Base-by-base conservation (phyloP, 2,113 vertebrate species). In the Hydropotes inermis region DNA sequence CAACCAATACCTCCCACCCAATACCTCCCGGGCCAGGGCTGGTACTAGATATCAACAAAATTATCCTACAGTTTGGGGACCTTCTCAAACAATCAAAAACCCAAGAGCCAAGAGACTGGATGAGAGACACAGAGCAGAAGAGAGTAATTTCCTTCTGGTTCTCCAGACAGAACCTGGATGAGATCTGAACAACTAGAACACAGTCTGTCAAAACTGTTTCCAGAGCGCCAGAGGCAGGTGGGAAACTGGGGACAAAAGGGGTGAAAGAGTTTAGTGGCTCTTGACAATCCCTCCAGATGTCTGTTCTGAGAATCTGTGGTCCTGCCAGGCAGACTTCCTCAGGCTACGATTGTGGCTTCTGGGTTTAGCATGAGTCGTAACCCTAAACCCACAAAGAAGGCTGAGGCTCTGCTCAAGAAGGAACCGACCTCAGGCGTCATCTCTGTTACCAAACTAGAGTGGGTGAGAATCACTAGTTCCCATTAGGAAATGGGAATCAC, bases 41-140 rank as follows among this genome's bases (percentile, higher is more conserved):
- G n/a, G 13, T n/a, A 47, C 30, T 74, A 81, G 27, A 28, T 93
- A 87, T 88, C 36, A 21, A 76, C 52, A 39, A 84, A 89, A 94
- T 39, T 61, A 33, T 27, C 47, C 67, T 61, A 64, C 17, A 28
- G 74, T 67, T 87, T 0, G 1, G 89, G 79, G 50, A 87, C 87
- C 6, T 96, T n/a, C 45, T 93, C 19, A 81, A 54, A 88, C 78
- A 78, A 74, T 17, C 23, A 45, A 33, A 88, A 87, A 64, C 55
- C 81, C 54, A 70, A 92, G n/a, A 97, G 61, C 45, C n/a, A 78
- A 70, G 90, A 92, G 76, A 55, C 88, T 45, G 25, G 64, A 81
- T 16, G 83, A 78, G 47, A 82, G 67, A 88, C 21, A 90, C 33
- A 74, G 54, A 28, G 36, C 36, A 33, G 0, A 43, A 50, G 58